phyloP scores from a whole-genome alignment of 53 echinoderm and acorn worm genomes.

The Echinometra lucunter region DNA sequence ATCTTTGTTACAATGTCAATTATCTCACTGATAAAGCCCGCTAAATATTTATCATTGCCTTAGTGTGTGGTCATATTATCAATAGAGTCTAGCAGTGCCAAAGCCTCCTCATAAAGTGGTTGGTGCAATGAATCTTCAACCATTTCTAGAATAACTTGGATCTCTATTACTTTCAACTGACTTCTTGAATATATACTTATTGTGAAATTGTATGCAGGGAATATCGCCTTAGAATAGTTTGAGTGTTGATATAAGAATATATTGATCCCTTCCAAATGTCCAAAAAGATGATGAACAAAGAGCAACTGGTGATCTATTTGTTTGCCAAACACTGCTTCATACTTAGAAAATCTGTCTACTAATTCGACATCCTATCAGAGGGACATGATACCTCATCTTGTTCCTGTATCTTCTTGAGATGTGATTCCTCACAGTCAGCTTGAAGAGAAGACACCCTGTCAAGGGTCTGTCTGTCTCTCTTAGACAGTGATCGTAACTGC shows the following conservation, averaged over 20 bases:
- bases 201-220: too few relatives aligned
- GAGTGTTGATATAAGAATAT: too few relatives aligned
- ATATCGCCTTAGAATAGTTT: too few relatives aligned
- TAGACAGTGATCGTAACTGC: slow-evolving; percentile 45
- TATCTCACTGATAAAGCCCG: not conserved
- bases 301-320: too few relatives aligned
- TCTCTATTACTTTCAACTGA: not conserved
- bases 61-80: not conserved
- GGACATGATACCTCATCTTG: slow-evolving; percentile 56
- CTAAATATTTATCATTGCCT: not conserved
- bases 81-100: not conserved
- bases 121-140: not conserved
- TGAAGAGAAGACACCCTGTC: slow-evolving; percentile 55
- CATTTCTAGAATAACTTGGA: not conserved
- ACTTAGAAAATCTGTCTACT: not conserved
- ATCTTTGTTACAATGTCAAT: not conserved
- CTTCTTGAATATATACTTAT: not conserved
- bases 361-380: not conserved
- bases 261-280: too few relatives aligned
- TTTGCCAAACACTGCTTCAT: not conserved
- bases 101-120: not conserved
- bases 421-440: slow-evolving; percentile 48
- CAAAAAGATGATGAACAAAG: too few relatives aligned
- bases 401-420: slow-evolving; percentile 57
- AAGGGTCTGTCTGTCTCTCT: slow-evolving; percentile 47